Base-by-base conservation (phyloP, 2,797 vertebrate species). In the Pachyuromys duprasi region DNA sequence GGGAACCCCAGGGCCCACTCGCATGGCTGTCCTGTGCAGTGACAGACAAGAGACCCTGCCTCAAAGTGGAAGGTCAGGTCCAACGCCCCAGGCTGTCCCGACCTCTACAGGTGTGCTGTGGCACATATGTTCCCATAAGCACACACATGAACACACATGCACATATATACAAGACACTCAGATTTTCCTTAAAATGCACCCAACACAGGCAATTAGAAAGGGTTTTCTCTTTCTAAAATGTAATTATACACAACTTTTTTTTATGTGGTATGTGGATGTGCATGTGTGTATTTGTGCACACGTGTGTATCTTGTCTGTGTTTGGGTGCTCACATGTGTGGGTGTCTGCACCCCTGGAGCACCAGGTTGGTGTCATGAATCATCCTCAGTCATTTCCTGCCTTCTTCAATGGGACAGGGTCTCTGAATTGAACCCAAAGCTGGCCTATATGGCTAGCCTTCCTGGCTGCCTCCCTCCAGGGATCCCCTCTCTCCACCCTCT, bases 191-290 rank as follows among this genome's bases (percentile, higher is more conserved):
- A 65, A 72, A 88, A 31, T 15, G 5, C 1, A 31, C 39, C n/a
- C 42, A 15, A n/a, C 17, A 36, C 84, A 60, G 55, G 11, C 79
- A 65, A 17, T 69, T 89, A 90, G 65, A 79, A 88, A 63, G 65
- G 74, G 24, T 31, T 49, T 67, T 49, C 39, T 57, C 90, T 84
- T 91, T 31, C 76, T 88, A 55, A 87, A 91, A 94, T 74, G 60
- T 60, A 78, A 24, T 78, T 45, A 75, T 39, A 65, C 0, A 5
- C 36, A 83, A 31, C 36, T 57, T 42, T 86, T 65, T 72, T 5
- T 8, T 24, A 5, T 45, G 39, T 75, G 36, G 45, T 55, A 11
- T 88, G 26, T 88, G 86, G 70, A 6, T 88, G 26, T 88, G 86
- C 39, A 33, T 31, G 9, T 42, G 69, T 74, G 17, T 42, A 14